Base-by-base conservation (phyloP, 1,140 invertebrate species). In the Diorhabda sublineata region DNA sequence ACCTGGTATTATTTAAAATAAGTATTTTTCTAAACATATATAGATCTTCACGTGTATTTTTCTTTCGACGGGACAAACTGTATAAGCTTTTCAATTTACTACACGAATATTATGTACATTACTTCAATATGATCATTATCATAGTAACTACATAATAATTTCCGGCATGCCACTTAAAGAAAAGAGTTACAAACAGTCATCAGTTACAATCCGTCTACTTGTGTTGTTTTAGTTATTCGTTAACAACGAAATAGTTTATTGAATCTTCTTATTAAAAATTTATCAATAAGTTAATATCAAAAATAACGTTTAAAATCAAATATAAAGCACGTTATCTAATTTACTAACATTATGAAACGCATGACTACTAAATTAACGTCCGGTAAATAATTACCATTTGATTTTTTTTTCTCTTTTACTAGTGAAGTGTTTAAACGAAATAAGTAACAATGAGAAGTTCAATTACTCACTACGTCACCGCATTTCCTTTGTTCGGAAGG, bases 391-490 rank as follows among this genome's bases (percentile, higher is more conserved):
- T 26, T 26, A 26, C 26, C 26, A 26, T 26, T 26, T 26, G 26
- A 26, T 26, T 26, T 26, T 26, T 26, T 26, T 26, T 26, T 26
- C 26, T 26, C 26, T 8, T 52, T 52, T 52, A 8, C n/a, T 52
- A n/a, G 47, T 52, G 47, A 52, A 8, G 47, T 52, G 47, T 52
- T 8, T 8, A 52, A 52, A 2, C n/a, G n/a, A 52, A 6, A 3
- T 52, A 8, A 52, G 47, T 61, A 47, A 57, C 64, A 58, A 66
- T 58, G 64, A 44, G 45, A 61, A 58, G 64, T 66, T 47, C 68
- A 72, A 69, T 72, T 45, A 67, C 66, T 72, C 58, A 45, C 69
- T 64, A 72, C 71, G 71, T 72, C 71, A 72, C 66, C 56, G 8
- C 57, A 69, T 68, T 69, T 72, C 71, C 71, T 67, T 52, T 66